Conservation (phyloP, 1,140 invertebrate genomes). For the Helicoverpa zea region DNA sequence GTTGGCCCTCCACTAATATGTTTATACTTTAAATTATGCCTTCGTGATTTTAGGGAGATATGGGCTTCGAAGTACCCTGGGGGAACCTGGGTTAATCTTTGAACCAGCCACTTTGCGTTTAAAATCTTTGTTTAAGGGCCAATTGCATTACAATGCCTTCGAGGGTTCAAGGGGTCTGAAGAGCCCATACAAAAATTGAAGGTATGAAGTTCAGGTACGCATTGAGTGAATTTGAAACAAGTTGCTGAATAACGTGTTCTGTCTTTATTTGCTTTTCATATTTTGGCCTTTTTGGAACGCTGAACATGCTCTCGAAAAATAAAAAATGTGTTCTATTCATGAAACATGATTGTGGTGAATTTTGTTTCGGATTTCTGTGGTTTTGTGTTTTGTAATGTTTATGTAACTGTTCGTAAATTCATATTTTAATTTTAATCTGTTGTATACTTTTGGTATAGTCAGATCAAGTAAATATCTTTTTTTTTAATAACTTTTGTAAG, state of each 20-base stretch:
- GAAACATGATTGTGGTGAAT: background rate
- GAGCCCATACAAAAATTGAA: constrained; percentile 34
- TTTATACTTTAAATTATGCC: constrained; percentile 71
- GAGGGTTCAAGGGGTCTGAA: constrained; percentile 46
- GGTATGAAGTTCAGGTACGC: constrained; percentile 10
- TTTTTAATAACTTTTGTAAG: too few relatives aligned
- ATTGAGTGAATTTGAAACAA: constrained; percentile 19
- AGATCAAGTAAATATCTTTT: too few relatives aligned
- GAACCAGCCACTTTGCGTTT: constrained; percentile 67
- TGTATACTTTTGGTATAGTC: too few relatives aligned
- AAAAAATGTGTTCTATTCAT: background rate
- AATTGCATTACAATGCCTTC: constrained; percentile 66
- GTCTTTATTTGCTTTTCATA: constrained; percentile 38
- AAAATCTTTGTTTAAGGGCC: constrained; percentile 71
- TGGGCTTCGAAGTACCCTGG: constrained; percentile 65
- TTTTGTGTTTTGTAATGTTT: background rate
- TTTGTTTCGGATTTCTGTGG: background rate
- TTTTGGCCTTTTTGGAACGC: constrained; percentile 19
- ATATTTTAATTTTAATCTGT: background rate
- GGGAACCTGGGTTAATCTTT: constrained; percentile 68
- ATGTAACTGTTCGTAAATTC: background rate
- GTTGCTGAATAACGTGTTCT: constrained; percentile 7
- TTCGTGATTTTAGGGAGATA: constrained; percentile 76
- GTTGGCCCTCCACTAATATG: constrained; percentile 67
- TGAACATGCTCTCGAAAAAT: constrained; percentile 14